Percentiles rank a stretch among this genome's conserved stretches.
These are phyloP conservation scores for Dicyrtomina minuta DNA, from an alignment of 2,888 invertebrate species.

Conservation along the genomic window DNA sequence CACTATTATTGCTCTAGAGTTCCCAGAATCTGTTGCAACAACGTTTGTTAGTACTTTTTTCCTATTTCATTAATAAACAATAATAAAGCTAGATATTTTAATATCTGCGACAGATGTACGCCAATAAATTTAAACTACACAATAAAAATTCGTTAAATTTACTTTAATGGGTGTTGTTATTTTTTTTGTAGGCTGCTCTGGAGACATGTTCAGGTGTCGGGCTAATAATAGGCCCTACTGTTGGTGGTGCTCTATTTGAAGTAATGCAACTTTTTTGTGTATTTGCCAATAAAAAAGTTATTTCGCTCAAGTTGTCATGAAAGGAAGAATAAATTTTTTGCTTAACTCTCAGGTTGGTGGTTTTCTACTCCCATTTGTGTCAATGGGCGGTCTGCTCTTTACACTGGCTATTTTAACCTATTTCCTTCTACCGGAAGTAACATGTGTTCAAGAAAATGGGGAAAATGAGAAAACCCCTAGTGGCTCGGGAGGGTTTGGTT, in stretches of 20 bases:
- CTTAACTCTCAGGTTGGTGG: slow-evolving; percentile 57
- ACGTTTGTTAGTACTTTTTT: slow-evolving; percentile 62
- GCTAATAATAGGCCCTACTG: slow-evolving; percentile 56
- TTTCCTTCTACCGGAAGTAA: slow-evolving; percentile 55
- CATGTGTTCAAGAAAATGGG: background rate
- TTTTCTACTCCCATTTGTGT: slow-evolving; percentile 57
- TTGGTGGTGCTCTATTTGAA: slow-evolving; percentile 56
- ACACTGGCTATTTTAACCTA: slow-evolving; percentile 55
- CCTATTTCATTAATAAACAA: no score
- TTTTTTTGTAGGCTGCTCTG: slow-evolving; percentile 57
- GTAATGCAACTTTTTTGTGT: no score
- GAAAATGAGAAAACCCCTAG: background rate
- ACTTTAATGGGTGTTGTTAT: no score
- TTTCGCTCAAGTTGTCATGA: no score
- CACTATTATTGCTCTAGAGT: slow-evolving; percentile 71
- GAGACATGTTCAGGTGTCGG: slow-evolving; percentile 58
- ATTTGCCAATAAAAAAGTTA: no score
- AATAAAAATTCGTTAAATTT: no score
- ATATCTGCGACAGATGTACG: no score
- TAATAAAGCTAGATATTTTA: no score
- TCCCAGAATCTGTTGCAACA: slow-evolving; percentile 60
- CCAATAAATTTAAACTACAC: no score
- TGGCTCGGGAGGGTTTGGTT: slow-evolving; percentile 55
- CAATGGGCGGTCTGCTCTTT: slow-evolving; percentile 56
- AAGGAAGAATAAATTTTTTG: no score